Evolutionary conservation across 2,888 invertebrate genomes (phyloP), one percentile per base, ranked within the genome.

Genomic region (Sarcophaga rosellei): DNA sequence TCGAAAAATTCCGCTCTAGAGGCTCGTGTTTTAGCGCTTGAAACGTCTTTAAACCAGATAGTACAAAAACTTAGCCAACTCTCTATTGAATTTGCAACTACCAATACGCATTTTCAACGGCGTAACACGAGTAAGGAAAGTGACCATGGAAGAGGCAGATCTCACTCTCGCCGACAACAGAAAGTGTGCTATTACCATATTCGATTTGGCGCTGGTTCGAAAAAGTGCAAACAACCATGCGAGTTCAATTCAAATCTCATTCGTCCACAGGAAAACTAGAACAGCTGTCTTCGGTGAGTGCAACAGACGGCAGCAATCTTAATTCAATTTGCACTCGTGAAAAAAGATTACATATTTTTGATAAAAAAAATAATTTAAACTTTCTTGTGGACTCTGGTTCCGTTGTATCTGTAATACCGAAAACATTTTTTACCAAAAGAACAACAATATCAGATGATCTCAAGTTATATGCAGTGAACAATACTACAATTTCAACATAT

Each of bases 171-270:
- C 23, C 83, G 73, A 35, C 76, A 70, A 59, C 76, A 66, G 15
- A 84, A 84, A 72, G 75, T 84, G 5, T 79, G 87, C 57, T 61
- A 72, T 47, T 70, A 81, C 21, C 78, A 79, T 66, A 81, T 74
- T 17, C 69, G 68, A 45, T 79, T 82, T 73, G 86, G 86, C 11
- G 17, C 78, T 21, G 45, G 45, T 4, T 66, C 81, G 12, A 73
- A 53, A 21, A 85, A 85, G 53, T 81, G 78, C 45, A 69, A n/a
- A 23, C 78, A 68, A 70, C 78, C 81, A 25, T 81, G 69, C 35
- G 78, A 78, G 57, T 81, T 85, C 21, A 74, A 74, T 35, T 57
- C 44, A 20, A 15, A 25, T 25, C 25, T 25, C 25, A 25, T 65
- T 45, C 11, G 25, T 15, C 12, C 74, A 35, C 75, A 47, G 65